Evolutionary conservation across 2,888 invertebrate species (phyloP), one percentile per base, ranked within the genome.

Genomic region (Dorcus parallelipipedus): DNA sequence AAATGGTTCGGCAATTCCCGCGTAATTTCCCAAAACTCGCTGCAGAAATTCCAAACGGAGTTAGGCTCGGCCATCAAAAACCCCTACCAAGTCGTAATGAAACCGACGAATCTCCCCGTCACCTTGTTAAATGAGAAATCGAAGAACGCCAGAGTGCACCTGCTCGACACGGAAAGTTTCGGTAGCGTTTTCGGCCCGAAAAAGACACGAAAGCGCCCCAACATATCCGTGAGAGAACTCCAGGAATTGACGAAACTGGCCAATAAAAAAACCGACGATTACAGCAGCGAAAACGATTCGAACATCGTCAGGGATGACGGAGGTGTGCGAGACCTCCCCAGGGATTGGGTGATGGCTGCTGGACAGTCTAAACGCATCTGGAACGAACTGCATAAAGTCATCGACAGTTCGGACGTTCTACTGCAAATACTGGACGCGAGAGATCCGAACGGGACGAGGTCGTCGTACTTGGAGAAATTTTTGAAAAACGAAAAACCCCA

Each of bases 1-100:
- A 95, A 92, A 76, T 99, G 99, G 99, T 99, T 99, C 78, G 97
- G 97, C 10, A 99, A 99, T 76, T 97, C 98, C 0, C 85, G 97
- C 63, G 97, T 99, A 0, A 95, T 99, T 66, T 91, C 95, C 0
- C 98, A 99, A 79, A 89, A 85, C 71, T 89, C 93, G 0, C 74
- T 94, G 38, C 93, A 93, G 77, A 93, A 91, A 73, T 93, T 94
- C 72, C 92, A 99, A 81, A 92, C 92, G 43, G 97, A 97, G 79
- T 86, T 99, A 75, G 96, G 95, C 14, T 92, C 93, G 70, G 97
- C 92, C 38, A 84, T 95, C 54, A 95, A 90, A 73, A 96, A 98
- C 80, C 98, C 99, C 0, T 99, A 97, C 76, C 93, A 97, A 81
- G 93, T 99, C 14, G 87, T 99, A 6, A 95, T 99, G 95, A 93